Percentiles rank a stretch among this genome's conserved stretches.
These are phyloP conservation scores for Panulirus ornatus DNA, from an alignment of 1,140 invertebrate species.

Conservation along the genomic window DNA sequence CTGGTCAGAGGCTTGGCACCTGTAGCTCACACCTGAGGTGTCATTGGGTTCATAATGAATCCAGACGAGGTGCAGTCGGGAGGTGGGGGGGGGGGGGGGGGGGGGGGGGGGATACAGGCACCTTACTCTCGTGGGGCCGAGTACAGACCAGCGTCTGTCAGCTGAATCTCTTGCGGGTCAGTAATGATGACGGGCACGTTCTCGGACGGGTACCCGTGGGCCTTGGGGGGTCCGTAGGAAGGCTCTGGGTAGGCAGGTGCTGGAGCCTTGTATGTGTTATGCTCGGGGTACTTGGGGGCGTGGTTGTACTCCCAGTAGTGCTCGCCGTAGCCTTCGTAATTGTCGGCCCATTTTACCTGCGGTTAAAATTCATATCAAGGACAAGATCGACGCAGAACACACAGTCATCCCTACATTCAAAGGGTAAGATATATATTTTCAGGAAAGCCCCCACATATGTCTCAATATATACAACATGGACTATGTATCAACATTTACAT, in stretches of 20 bases:
- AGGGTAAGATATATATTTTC: too few species aligned
- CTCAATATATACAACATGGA: too few species aligned
- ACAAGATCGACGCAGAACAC: too few species aligned
- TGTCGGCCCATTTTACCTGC: conserved; percentile 78
- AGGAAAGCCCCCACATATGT: too few species aligned
- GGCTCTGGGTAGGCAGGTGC: conserved; percentile 57
- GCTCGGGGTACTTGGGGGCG: conserved; percentile 73
- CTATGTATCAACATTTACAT: too few species aligned
- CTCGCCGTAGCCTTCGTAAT: conserved; percentile 78
- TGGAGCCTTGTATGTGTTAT: conserved; percentile 50
- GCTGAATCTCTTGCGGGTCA: background rate
- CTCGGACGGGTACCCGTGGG: conserved; percentile 51
- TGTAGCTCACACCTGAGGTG: too few species aligned
- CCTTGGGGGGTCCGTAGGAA: conserved; percentile 1
- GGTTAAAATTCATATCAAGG: background rate
- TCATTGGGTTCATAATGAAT: too few species aligned
- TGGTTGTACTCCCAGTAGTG: conserved; percentile 79
- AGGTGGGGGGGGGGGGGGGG: too few species aligned
- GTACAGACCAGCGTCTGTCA: background rate
- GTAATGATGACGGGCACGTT: conserved; percentile 37
- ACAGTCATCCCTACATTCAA: too few species aligned
- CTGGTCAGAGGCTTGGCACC: too few species aligned
- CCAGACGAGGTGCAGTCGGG: too few species aligned
- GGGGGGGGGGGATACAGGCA: background rate
- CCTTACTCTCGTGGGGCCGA: background rate